Base-by-base conservation (phyloP, 2,888 invertebrate genomes). In the Clivina fossor region DNA sequence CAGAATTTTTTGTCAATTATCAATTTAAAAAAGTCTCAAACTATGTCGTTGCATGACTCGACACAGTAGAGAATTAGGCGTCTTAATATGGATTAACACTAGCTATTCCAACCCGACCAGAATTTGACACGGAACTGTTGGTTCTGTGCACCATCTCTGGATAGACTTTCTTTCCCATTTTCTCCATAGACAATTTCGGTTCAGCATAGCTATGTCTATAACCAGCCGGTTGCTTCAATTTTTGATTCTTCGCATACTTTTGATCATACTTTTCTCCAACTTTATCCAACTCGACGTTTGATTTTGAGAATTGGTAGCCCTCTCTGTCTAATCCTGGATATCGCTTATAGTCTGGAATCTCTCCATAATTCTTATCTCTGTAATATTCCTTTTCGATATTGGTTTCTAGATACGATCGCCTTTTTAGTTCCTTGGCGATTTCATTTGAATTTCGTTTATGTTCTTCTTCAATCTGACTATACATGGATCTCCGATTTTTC, bases 151-250 rank as follows among this genome's bases (percentile, higher is more conserved):
- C 60, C 62, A 74, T 65, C 7, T 74, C 73, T 3, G 68, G 64
- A 55, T 65, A 70, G 46, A 69, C 64, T 51, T 70, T 71, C 57
- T 69, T 71, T 3, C 64, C 68, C 8, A 59, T 64, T 49, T 69
- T 69, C 20, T 59, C 57, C 58, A 69, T 77, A 59, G 81, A 70
- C 4, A 80, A 75, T 57, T 82, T 79, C 13, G 83, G 82, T 62
- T 85, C 84, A n/a, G 83, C 85, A 64, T 84, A 85, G 66, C 84
- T 84, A 66, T 84, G 84, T 47, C 84, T 77, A 58, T 73, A 74
- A 1, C 72, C 72, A 3, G 68, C 71, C 0, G 65, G 54, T 46
- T 63, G 66, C 15, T 56, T 58, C 7, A 47, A 28, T 57, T 70
- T 71, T 51, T 70, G 71, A 58, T 69, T 70, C 49, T 71, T 71